phyloP scores from a whole-genome alignment of 2,888 invertebrate genomes.

The Taenaris catops region DNA sequence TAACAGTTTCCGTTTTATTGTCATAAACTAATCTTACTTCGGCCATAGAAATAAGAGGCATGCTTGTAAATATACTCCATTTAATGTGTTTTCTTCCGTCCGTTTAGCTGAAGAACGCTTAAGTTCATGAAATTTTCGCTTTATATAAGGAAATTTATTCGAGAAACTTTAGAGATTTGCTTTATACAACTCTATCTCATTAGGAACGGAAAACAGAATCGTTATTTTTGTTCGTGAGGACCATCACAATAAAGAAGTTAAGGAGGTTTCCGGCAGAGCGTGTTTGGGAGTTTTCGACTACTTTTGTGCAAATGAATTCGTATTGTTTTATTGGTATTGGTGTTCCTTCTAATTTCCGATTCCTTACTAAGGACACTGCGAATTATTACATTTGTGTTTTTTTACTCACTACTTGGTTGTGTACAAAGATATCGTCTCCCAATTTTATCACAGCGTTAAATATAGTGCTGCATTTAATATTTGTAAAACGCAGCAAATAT shows the following conservation, averaged over 20 bases:
- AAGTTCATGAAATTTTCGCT: conserved; percentile 18
- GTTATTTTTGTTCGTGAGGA: conserved; percentile 10
- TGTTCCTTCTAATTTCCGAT: too few species aligned
- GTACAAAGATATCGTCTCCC: too few species aligned
- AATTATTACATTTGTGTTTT: too few species aligned
- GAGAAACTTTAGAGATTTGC: conserved; percentile 14
- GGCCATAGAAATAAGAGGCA: conserved; percentile 9
- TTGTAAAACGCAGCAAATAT: too few species aligned
- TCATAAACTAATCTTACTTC: conserved; percentile 14
- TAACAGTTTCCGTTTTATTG: too few species aligned
- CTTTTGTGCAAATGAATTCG: too few species aligned
- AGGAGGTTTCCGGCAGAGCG: conserved; percentile 2
- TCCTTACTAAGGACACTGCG: too few species aligned
- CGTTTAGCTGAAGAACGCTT: conserved; percentile 13
- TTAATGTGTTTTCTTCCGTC: conserved; percentile 14
- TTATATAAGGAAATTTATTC: conserved; percentile 16
- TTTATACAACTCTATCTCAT: conserved; percentile 14
- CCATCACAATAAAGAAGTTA: conserved; percentile 6
- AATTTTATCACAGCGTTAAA: too few species aligned
- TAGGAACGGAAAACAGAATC: conserved; percentile 5
- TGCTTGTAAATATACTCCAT: conserved; percentile 17
- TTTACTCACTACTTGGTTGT: too few species aligned
- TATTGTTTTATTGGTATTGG: too few species aligned
- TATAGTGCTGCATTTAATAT: too few species aligned
- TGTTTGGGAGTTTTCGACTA: conserved; percentile 1